Percentiles rank a stretch among this genome's conserved stretches.
Evolutionary conservation across 2,113 vertebrate species (phyloP).

Genomic region (Campylomormyrus numenius): DNA sequence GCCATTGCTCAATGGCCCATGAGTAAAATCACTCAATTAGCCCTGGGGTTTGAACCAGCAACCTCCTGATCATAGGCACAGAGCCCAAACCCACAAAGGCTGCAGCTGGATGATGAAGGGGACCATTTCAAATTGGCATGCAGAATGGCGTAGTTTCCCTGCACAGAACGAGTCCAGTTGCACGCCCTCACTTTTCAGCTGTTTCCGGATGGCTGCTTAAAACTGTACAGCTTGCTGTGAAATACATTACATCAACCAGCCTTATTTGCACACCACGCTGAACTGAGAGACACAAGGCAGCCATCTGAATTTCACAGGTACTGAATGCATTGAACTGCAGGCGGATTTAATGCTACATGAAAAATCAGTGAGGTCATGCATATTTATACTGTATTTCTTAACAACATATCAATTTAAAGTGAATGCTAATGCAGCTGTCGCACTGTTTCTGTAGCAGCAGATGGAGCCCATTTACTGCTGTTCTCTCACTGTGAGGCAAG

Average conservation of each 20-base stretch:
- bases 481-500: background rate
- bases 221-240: background rate
- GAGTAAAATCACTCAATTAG: background rate
- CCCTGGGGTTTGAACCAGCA: background rate
- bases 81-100: background rate
- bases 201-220: background rate
- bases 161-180: background rate
- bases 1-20: background rate
- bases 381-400: background rate
- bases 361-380: background rate
- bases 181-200: background rate
- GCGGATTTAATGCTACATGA: background rate
- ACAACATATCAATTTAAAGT: background rate
- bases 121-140: background rate
- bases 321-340: background rate
- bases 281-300: background rate
- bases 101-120: background rate
- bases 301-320: conserved; percentile 8
- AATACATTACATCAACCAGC: background rate
- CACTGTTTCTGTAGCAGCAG: background rate
- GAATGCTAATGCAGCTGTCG: background rate
- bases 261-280: background rate
- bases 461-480: background rate
- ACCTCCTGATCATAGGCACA: background rate
- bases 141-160: background rate